Percentiles rank a stretch among this genome's conserved stretches.
Evolutionary conservation across 1,140 invertebrate species (phyloP).

Genomic region (Brachionus koreanus): DNA sequence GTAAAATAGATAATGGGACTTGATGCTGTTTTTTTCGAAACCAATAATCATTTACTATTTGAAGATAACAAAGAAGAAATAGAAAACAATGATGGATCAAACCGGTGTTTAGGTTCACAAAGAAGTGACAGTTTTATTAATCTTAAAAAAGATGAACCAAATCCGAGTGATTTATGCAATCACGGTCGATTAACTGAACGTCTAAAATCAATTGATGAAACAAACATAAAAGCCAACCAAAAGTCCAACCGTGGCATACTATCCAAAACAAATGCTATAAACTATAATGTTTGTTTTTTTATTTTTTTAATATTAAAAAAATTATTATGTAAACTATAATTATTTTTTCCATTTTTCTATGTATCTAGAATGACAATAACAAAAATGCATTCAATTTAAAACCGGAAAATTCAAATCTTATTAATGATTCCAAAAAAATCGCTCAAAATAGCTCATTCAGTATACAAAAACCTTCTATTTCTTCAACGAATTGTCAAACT

Average conservation of each 20-base stretch:
- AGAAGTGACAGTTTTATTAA: conserved; percentile 22
- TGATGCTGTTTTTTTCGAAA: neutral
- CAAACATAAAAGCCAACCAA: neutral
- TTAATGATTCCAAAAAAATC: conserved; percentile 6
- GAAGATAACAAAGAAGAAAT: conserved; percentile 38
- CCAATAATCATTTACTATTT: neutral
- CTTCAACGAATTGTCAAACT: neutral
- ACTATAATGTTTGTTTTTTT: neutral
- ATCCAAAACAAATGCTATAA: neutral
- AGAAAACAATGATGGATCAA: conserved; percentile 7
- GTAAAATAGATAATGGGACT: neutral
- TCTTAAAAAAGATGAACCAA: neutral
- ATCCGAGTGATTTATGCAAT: conserved; percentile 21
- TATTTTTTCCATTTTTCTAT: neutral
- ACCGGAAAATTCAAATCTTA: neutral
- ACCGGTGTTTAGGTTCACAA: neutral
- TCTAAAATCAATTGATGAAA: neutral
- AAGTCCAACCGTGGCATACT: neutral
- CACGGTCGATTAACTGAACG: neutral
- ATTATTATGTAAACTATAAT: neutral
- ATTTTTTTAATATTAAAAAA: neutral
- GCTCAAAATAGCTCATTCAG: neutral
- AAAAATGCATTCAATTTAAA: neutral
- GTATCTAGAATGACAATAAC: neutral
- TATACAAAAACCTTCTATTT: neutral